Evolutionary conservation across 1,140 invertebrate genomes (phyloP), one percentile per base, ranked within the genome.

Genomic region (Magallana gigas): DNA sequence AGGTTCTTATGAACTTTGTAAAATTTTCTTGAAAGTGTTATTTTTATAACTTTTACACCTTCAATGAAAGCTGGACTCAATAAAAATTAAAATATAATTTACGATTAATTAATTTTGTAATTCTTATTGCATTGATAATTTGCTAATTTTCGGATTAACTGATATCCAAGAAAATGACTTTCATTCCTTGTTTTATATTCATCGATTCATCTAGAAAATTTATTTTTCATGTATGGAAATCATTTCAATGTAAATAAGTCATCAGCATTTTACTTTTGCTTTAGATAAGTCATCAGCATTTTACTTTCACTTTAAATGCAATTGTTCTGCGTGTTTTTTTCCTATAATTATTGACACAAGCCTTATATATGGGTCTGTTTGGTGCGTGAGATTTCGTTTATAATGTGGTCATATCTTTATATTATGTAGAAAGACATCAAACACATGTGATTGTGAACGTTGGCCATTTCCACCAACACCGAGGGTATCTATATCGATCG

Each of bases 241-340:
- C 18, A 23, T 11, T 7, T 71, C 18, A 18, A 23, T 71, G 64
- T 23, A 71, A 71, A 9, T 71, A 71, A 7, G 0, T 18, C 29
- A 16, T 71, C 8, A 9, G 11, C 9, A 18, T 71, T 18, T 71
- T 71, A 71, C 18, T 71, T 71, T 71, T 23, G 29, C 64, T 18
- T 71, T 71, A 71, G 36, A 71, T 71, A 71, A 7, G 0, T 18
- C 29, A n/a, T 71, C 8, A 11, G 11, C 11, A 18, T 71, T 18
- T 71, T 71, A 71, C 18, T 71, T 71, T 71, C 64, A 9, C 64
- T 18, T 71, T 71, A 71, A 71, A 71, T 71, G 64, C 64, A 23
- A 18, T 8, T 71, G 2, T 5, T 64, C 60, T 64, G 60, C 60
- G 16, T n/a, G 18, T 64, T 48, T 64, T 18, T 18, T 64, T n/a